phyloP scores from a whole-genome alignment of 2,113 vertebrate species.

The Tichodroma muraria region DNA sequence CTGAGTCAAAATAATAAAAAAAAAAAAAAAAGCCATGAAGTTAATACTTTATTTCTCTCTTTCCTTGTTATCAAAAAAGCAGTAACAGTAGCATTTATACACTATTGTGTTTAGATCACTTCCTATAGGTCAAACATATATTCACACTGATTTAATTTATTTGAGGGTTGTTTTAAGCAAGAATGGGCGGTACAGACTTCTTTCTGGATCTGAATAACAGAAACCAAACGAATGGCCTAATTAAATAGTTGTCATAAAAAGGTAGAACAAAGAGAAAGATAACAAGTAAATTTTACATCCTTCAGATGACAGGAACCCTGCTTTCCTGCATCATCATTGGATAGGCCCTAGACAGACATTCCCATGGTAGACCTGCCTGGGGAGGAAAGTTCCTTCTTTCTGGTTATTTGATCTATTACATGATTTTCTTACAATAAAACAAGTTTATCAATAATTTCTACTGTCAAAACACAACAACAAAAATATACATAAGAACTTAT shows the following conservation, averaged over 20 bases:
- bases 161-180: neutral
- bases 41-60: neutral
- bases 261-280: neutral
- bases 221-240: neutral
- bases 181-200: neutral
- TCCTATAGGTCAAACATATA: neutral
- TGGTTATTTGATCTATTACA: neutral
- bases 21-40: neutral
- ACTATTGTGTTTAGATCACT: neutral
- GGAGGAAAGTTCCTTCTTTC: neutral
- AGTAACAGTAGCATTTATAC: neutral
- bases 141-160: neutral
- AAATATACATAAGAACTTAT: neutral
- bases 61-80: neutral
- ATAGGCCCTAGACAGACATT: rapidly evolving
- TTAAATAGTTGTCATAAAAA: neutral
- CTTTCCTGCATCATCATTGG: rapidly evolving
- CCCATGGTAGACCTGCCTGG: neutral
- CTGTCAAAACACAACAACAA: neutral
- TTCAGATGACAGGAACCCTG: neutral
- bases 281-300: neutral
- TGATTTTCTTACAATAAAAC: neutral
- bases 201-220: neutral
- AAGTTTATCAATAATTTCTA: neutral
- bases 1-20: neutral